Base-by-base conservation (phyloP, 2,113 vertebrate genomes). In the Cephalopterus ornatus region DNA sequence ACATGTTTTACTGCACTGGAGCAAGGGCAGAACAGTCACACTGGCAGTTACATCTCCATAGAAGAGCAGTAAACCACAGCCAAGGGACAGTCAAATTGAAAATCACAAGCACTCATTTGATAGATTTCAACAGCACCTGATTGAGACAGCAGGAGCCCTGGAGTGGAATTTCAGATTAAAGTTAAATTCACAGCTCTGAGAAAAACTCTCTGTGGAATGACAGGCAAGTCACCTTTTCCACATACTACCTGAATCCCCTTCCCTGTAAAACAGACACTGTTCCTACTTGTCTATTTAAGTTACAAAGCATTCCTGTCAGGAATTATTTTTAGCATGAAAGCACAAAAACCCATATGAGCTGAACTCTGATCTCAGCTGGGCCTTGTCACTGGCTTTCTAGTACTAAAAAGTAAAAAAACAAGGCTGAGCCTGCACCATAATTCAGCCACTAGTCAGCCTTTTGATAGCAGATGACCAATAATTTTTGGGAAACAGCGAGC, bases 391-490 rank as follows among this genome's bases (percentile, higher is more conserved):
- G 7, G 66, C 58, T 91, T 66, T 15, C 4, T 37, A 85, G 83
- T 49, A 75, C 9, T 61, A 91, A 85, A 95, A 95, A 78, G 77
- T 61, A 95, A 94, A 95, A 89, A 91, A 87, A 46, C 74, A 88
- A 89, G 72, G 77, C 66, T 76, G 14, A 91, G 18, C 32, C 84
- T 63, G 78, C 53, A 82, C 24, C 46, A 70, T 22, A 79, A 44
- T 82, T 68, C 14, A 1, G 53, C 27, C 42, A 72, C 58, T 1
- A 3, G 62, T 44, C 44, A 81, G 62, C 20, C 13, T 62, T 79
- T 72, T 53, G 84, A 62, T 14, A 65, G 77, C 47, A 91, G 14
- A 84, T 15, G 11, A 92, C 52, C 46, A 19, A n/a, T 32, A 39
- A 5, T 11, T 82, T 73, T 79, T 71, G 35, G 41, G 44, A 62